Evolutionary conservation across 2,797 vertebrate genomes (phyloP).

Genomic region (Oreonectes daqikongensis): DNA sequence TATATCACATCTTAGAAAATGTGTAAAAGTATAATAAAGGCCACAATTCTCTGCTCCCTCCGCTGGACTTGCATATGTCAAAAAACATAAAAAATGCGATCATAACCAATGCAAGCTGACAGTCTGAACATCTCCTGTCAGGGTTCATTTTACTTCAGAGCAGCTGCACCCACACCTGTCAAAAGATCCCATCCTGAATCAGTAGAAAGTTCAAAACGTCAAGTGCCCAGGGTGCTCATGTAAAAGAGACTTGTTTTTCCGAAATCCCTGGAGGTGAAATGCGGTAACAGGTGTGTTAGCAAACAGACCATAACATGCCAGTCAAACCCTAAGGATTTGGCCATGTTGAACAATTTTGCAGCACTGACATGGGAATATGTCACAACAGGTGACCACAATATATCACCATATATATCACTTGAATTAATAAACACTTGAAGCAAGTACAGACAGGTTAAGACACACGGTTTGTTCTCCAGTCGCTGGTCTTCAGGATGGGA

Average conservation of each 20-base stretch:
- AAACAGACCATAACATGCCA: not conserved
- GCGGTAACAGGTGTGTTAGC: not conserved
- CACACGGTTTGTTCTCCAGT: not conserved
- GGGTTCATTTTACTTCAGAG: not conserved
- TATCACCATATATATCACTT: not conserved
- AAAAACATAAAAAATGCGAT: slow-evolving; percentile 6
- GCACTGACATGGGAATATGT: not conserved
- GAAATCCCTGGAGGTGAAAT: not conserved
- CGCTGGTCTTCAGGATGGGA: slow-evolving; percentile 51
- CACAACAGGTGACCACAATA: not conserved
- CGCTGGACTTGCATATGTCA: not conserved
- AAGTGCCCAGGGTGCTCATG: not conserved
- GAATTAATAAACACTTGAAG: not conserved
- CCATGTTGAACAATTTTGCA: not conserved
- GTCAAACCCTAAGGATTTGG: not conserved
- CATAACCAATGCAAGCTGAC: not conserved
- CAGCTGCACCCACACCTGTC: slow-evolving; percentile 8
- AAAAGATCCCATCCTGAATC: slow-evolving; percentile 4
- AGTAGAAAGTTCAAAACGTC: not conserved
- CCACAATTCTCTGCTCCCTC: not conserved
- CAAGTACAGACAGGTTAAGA: not conserved
- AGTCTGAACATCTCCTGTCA: slow-evolving; percentile 22
- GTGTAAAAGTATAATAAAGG: too few relatives aligned
- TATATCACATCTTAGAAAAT: too few relatives aligned
- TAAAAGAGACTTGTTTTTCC: not conserved